Conservation (phyloP, 1,140 invertebrate species). For the Brachionus calyciflorus region DNA sequence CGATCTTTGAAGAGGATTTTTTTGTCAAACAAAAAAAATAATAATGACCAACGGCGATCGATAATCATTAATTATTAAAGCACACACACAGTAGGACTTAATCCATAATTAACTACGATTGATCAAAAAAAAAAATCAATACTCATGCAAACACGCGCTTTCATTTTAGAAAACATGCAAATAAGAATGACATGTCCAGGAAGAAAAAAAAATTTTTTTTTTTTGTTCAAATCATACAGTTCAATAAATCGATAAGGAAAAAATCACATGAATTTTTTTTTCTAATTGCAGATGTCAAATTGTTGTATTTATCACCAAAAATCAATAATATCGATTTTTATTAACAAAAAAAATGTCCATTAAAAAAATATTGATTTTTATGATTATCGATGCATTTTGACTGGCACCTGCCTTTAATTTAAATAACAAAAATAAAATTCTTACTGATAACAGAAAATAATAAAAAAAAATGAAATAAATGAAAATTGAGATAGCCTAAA, state of each 20-base stretch:
- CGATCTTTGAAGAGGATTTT: slow-evolving; percentile 9
- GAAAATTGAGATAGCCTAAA: too few relatives aligned
- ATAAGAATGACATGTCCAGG: slow-evolving; percentile 3
- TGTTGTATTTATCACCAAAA: not conserved
- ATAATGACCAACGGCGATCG: slow-evolving; percentile 14
- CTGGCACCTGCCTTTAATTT: not conserved
- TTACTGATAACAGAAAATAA: too few relatives aligned
- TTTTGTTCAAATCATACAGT: too few relatives aligned
- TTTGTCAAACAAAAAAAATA: not conserved
- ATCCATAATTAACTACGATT: slow-evolving; percentile 24
- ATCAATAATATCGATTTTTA: slow-evolving; percentile 25
- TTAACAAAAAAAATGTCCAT: not conserved
- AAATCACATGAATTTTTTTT: slow-evolving; percentile 8
- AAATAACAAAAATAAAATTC: too few relatives aligned
- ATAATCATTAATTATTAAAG: slow-evolving; percentile 21
- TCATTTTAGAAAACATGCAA: slow-evolving; percentile 10
- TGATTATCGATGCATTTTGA: not conserved
- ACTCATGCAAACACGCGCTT: not conserved
- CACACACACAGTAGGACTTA: slow-evolving; percentile 20
- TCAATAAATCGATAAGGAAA: not conserved
- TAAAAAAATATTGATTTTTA: not conserved
- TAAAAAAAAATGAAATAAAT: too few relatives aligned
- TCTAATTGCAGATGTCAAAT: slow-evolving; percentile 29
- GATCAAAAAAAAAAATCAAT: slow-evolving; percentile 5
- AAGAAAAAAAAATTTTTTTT: not conserved